Evolutionary conservation across 1,140 invertebrate species (phyloP).

Genomic region (Macrobrachium nipponense): DNA sequence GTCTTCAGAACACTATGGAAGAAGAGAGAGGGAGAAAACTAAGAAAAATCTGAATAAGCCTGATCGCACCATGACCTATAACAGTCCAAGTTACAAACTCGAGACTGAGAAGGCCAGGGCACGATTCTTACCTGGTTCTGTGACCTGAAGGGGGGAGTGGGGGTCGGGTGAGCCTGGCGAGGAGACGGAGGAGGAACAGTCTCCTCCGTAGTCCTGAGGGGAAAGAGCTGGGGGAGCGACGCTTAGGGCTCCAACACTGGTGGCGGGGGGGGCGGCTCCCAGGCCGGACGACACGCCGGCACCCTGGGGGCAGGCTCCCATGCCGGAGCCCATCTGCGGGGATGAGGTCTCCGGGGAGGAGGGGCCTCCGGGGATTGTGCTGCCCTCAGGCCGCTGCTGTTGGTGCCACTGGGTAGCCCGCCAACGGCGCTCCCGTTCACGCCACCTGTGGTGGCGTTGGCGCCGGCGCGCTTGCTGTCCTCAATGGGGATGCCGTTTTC

Average conservation of each 20-base stretch:
- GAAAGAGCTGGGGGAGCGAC: conserved; percentile 42
- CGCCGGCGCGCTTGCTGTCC: neutral
- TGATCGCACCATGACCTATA: neutral
- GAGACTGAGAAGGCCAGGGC: neutral
- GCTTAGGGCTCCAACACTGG: neutral
- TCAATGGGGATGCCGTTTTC: conserved; percentile 52
- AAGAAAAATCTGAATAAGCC: neutral
- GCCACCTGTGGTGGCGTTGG: neutral
- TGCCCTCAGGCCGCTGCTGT: conserved; percentile 1
- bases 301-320: conserved; percentile 8
- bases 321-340: conserved; percentile 22
- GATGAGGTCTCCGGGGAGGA: conserved; percentile 14
- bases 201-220: conserved; percentile 24
- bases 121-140: conserved; percentile 43
- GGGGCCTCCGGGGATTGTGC: neutral
- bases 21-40: conserved; percentile 2
- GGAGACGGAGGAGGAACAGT: conserved; percentile 35
- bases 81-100: neutral
- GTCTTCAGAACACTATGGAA: neutral
- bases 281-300: neutral
- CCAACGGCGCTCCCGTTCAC: neutral
- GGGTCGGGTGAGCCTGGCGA: conserved; percentile 13
- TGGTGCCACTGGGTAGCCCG: neutral
- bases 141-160: conserved; percentile 52
- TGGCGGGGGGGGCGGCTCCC: conserved; percentile 12